These are phyloP conservation scores for Lucinisca nassula DNA, from an alignment of 2,888 invertebrate species.

Conservation along the genomic window DNA sequence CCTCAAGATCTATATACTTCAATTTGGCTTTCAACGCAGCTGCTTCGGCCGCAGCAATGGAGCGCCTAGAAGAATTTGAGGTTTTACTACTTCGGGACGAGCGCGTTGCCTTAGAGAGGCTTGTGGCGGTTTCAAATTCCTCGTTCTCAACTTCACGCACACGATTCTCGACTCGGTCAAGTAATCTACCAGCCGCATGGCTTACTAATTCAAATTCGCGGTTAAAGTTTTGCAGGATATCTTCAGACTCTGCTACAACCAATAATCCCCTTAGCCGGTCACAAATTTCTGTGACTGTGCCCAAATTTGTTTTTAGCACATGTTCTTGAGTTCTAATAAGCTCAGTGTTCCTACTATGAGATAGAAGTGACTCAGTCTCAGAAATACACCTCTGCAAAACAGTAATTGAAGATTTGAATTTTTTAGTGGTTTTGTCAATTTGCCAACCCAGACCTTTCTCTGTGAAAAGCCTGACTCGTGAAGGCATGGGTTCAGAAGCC, in stretches of 20 bases:
- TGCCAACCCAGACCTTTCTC: too few relatives aligned
- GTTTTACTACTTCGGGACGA: neutral
- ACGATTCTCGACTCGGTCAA: neutral
- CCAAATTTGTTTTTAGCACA: too few relatives aligned
- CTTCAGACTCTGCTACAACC: neutral
- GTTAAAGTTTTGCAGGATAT: neutral
- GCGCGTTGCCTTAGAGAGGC: neutral
- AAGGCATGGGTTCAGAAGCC: too few relatives aligned
- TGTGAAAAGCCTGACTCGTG: too few relatives aligned
- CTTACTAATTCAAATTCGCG: neutral
- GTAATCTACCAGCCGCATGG: neutral
- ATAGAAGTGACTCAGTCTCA: too few relatives aligned
- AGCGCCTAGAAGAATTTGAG: neutral
- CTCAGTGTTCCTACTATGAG: too few relatives aligned
- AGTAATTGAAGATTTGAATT: too few relatives aligned
- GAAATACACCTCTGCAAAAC: too few relatives aligned
- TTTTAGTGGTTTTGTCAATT: too few relatives aligned
- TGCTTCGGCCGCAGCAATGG: neutral
- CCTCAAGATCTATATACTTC: conserved; percentile 30
- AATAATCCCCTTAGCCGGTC: neutral
- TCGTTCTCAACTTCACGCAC: neutral
- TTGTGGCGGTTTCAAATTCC: neutral
- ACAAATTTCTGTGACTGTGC: neutral
- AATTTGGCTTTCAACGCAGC: conserved; percentile 26
- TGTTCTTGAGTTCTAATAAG: too few relatives aligned